These are phyloP conservation scores for Polydrusus cervinus DNA, from an alignment of 2,888 invertebrate species.

Conservation along the genomic window DNA sequence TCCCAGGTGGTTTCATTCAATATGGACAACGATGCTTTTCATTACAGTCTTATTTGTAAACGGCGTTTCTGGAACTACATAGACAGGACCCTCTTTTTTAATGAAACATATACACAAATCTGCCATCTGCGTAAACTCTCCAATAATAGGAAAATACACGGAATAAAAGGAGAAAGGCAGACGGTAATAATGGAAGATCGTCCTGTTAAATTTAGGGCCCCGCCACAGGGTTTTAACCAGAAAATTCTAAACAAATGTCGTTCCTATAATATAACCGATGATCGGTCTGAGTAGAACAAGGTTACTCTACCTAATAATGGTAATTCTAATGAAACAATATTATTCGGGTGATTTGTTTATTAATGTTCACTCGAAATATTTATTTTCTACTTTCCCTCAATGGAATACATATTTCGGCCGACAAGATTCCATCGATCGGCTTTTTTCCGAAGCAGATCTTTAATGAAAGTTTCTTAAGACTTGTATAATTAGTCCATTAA, in stretches of 20 bases:
- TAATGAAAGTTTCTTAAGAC: conserved; percentile 41
- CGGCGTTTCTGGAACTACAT: too few species aligned
- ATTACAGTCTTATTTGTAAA: too few species aligned
- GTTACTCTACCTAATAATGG: too few species aligned
- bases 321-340: too few species aligned
- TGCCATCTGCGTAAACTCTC: conserved; percentile 15
- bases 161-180: conserved; percentile 38
- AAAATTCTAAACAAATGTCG: conserved; percentile 48
- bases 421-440: conserved; percentile 15
- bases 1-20: too few species aligned
- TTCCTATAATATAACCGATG: too few species aligned
- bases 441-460: conserved; percentile 16
- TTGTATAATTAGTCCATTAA: conserved; percentile 46
- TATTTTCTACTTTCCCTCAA: too few species aligned
- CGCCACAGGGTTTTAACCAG: conserved; percentile 40
- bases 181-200: conserved; percentile 38
- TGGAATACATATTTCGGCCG: not conserved
- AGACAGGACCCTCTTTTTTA: too few species aligned
- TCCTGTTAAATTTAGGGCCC: conserved; percentile 39
- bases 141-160: conserved; percentile 26
- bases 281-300: too few species aligned
- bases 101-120: not conserved
- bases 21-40: too few species aligned
- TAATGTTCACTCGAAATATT: too few species aligned
- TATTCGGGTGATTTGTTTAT: too few species aligned